Evolutionary conservation across 1,140 invertebrate genomes (phyloP), one percentile per base, ranked within the genome.

Genomic region (Pomacea maculata): DNA sequence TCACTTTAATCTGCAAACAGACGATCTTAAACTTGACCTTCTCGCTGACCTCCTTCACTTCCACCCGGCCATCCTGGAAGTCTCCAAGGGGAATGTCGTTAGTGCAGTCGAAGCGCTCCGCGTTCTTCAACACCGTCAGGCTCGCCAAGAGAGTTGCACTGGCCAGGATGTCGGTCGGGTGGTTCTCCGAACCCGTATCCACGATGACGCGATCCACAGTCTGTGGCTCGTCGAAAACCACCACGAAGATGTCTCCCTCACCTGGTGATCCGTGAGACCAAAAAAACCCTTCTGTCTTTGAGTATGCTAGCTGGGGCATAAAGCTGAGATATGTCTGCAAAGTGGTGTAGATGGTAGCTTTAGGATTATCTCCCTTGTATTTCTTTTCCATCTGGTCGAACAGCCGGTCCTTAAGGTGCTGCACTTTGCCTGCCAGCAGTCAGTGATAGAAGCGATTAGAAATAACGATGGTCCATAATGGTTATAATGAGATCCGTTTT

Each of bases 341-440:
- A 17, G 79, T 84, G 5, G 86, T 88, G 70, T 78, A 85, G 8
- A 86, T 68, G 70, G 83, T 82, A 4, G 84, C 86, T 8, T 82
- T 81, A 7, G 87, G 87, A 67, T 88, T 88, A 72, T 88, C 85
- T 0, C 86, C 87, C 29, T 86, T 84, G 29, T 76, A 84, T 61
- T 77, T 55, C 70, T 88, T 88, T 21, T 61, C 65, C 19, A 81
- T 82, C 45, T 84, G 71, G 65, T 86, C 84, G 76, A 87, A 87
- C 82, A 73, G 85, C 21, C 80, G 82, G 70, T 88, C 96, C 94
- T 97, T 97, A 0, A 99, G 92, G 90, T 97, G 98, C 89, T 99
- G 97, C 72, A 98, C 95, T 94, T 99, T 99, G 81, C 97, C 97
- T 90, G 95, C 15, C 8, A 54, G 21, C 34, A 45, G 6, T 45